Conservation (phyloP, 1,140 invertebrate species). For the Xylocopa sonorina region DNA sequence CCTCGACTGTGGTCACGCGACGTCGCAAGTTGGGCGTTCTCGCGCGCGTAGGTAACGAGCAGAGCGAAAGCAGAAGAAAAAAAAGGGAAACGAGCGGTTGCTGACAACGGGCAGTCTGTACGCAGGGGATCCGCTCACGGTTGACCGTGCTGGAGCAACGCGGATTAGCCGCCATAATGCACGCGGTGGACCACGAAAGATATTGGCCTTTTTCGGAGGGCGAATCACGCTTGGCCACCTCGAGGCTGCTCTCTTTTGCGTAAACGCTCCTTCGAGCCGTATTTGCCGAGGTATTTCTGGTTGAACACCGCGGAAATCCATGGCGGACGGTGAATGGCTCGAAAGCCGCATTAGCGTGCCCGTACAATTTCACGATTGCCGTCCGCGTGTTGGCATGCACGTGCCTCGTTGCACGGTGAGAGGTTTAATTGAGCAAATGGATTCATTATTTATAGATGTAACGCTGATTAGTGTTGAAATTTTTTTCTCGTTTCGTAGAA, state of each 20-base stretch:
- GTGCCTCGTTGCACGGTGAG: too few relatives aligned
- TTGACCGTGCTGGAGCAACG: constrained; percentile 15
- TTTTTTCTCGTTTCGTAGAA: too few relatives aligned
- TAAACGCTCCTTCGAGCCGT: constrained; percentile 20
- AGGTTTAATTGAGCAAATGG: too few relatives aligned
- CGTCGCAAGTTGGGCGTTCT: too few relatives aligned
- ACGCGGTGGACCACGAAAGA: constrained; percentile 56
- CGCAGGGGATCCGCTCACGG: constrained; percentile 1
- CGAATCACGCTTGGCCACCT: constrained; percentile 51
- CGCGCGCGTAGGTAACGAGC: background rate
- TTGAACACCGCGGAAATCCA: constrained; percentile 1
- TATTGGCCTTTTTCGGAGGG: constrained; percentile 48
- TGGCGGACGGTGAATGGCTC: background rate
- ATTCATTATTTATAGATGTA: too few relatives aligned
- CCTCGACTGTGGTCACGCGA: too few relatives aligned
- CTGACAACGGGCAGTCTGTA: constrained; percentile 8
- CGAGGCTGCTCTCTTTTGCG: constrained; percentile 51
- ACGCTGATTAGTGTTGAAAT: too few relatives aligned
- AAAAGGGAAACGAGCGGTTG: background rate
- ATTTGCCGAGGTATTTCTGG: constrained; percentile 36
- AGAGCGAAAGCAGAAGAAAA: background rate
- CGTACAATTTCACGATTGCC: too few relatives aligned
- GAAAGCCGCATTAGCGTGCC: background rate
- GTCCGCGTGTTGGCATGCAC: too few relatives aligned
- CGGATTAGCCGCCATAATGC: constrained; percentile 53